Evolutionary conservation across 2,797 vertebrate species (phyloP), one percentile per base, ranked within the genome.

Genomic region (Girardinus metallicus): DNA sequence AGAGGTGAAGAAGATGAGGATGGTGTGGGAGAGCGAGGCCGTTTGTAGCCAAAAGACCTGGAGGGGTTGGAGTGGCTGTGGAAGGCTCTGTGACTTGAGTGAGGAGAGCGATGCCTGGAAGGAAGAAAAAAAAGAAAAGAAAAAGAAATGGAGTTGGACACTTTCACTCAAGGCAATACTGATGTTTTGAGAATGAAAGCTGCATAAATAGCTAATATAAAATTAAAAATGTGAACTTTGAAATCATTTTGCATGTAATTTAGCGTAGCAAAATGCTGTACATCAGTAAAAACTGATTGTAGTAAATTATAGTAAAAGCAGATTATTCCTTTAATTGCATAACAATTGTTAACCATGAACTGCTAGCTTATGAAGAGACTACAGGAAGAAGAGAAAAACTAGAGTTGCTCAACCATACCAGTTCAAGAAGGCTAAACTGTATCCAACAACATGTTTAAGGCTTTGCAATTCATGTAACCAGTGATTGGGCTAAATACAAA

Each of bases 31-130:
- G 98, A 97, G 55, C 95, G 94, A 0, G 97, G 98, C 0, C 97
- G 97, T 77, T 97, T 97, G 82, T 98, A 99, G 0, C 97, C 97
- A 0, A 97, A 97, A 0, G 97, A 97, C 16, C 95, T 96, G 76
- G 97, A 96, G 83, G 95, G 95, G 3, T 95, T 95, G 12, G 88
- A 96, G 82, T 95, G 97, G 6, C 93, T 92, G 68, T 96, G 94
- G 76, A 87, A 93, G 83, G 95, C 95, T 91, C 96, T 96, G 70
- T 96, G 91, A 29, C 86, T 95, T 1, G 97, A 95, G 0, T 97
- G 96, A 0, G 97, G 96, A 0, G 98, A 99, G 1, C 95, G 79
- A 16, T 73, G 84, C 44, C 93, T 94, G 57, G 49, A 29, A 29
- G 34, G 21, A 1, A 3, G 41, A 2, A 49, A 6, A 60, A 1